Conservation (phyloP, 2,888 invertebrate species). For the Venusia cambrica region DNA sequence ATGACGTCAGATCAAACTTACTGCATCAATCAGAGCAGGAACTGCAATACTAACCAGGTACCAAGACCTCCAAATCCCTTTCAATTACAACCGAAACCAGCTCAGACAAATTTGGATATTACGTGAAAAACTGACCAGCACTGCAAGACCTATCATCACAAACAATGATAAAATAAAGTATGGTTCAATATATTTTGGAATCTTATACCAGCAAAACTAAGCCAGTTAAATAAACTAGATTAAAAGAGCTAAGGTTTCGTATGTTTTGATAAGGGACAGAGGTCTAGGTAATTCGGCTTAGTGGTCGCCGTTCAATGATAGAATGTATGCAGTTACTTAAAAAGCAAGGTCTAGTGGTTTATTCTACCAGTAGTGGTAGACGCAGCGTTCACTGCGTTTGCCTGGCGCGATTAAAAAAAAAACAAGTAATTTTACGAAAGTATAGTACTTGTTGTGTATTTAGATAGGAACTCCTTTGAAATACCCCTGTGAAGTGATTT, state of each 20-base stretch:
- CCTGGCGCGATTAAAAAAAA: constrained; percentile 35
- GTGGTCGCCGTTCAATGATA: constrained; percentile 28
- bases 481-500: constrained; percentile 49
- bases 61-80: constrained; percentile 8
- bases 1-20: constrained; percentile 12
- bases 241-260: background rate
- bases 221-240: constrained; percentile 4
- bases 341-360: constrained; percentile 44
- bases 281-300: constrained; percentile 11
- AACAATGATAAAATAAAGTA: background rate
- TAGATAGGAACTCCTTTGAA: constrained; percentile 40
- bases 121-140: constrained; percentile 7
- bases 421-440: constrained; percentile 54
- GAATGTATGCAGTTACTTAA: constrained; percentile 30
- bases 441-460: constrained; percentile 55
- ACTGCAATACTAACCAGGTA: constrained; percentile 3
- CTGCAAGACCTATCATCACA: constrained; percentile 11
- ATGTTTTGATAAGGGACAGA: background rate
- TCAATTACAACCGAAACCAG: constrained; percentile 2
- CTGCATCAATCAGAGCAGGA: constrained; percentile 8
- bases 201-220: constrained; percentile 2
- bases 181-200: background rate
- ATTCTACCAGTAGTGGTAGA: constrained; percentile 46
- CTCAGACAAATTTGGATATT: constrained; percentile 10
- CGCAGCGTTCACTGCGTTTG: constrained; percentile 54